phyloP scores from a whole-genome alignment of 2,113 vertebrate genomes.

The human (Homo sapiens) region DNA sequence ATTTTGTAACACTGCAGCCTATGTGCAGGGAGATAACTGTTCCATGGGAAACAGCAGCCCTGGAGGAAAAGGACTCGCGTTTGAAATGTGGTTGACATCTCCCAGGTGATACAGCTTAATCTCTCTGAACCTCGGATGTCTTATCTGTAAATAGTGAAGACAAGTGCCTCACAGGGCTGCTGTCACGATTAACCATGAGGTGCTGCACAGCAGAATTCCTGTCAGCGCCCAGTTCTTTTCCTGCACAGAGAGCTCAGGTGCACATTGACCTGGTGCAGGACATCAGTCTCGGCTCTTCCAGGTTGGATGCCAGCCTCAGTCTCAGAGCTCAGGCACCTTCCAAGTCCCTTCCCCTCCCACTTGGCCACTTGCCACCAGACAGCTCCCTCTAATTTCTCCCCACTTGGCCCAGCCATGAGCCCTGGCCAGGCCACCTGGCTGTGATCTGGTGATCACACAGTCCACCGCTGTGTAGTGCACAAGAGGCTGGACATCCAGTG shows the following conservation, averaged over 20 bases:
- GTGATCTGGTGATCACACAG: rapidly evolving
- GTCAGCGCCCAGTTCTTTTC: rapidly evolving
- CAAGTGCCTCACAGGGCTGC: rapidly evolving
- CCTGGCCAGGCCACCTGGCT: too few species aligned
- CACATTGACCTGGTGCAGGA: too few species aligned
- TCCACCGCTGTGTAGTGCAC: rapidly evolving
- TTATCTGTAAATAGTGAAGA: rapidly evolving
- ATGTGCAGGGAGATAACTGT: rapidly evolving
- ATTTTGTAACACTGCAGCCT: rapidly evolving
- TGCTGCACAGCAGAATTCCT: rapidly evolving
- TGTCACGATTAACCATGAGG: rapidly evolving
- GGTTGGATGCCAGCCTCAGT: background rate
- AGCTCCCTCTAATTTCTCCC: background rate
- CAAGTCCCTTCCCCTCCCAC: background rate
- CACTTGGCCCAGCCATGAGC: rapidly evolving
- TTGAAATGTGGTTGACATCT: background rate
- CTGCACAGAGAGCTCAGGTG: background rate
- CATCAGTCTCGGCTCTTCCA: too few species aligned
- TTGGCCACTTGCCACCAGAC: rapidly evolving
- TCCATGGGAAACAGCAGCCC: rapidly evolving
- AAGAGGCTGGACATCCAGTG: background rate
- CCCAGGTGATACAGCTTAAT: rapidly evolving
- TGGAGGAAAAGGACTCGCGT: too few species aligned
- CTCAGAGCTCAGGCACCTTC: background rate
- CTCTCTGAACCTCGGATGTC: background rate